phyloP scores from a whole-genome alignment of 1,140 invertebrate genomes.

The Subanguina moxae region DNA sequence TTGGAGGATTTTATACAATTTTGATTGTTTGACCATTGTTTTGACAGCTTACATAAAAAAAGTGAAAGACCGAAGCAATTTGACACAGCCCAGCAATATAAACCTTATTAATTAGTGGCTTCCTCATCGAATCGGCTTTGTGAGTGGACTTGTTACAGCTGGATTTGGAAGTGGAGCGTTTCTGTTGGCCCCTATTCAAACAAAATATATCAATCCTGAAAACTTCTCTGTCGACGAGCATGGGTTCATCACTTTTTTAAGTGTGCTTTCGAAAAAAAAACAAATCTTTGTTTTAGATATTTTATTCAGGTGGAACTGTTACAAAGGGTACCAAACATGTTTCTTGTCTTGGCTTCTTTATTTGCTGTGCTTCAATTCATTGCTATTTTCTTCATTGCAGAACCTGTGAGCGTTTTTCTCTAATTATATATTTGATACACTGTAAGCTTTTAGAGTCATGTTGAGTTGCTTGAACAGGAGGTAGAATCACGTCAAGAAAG shows the following conservation, averaged over 20 bases:
- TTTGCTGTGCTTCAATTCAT: constrained; percentile 44
- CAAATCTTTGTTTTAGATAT: constrained; percentile 35
- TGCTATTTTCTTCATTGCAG: constrained; percentile 39
- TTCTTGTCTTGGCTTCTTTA: constrained; percentile 35
- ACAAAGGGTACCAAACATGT: constrained; percentile 44
- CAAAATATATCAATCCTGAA: constrained; percentile 43
- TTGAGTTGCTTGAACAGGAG: not conserved
- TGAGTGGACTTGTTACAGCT: constrained; percentile 38
- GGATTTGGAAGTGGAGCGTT: constrained; percentile 45
- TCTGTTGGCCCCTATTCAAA: constrained; percentile 43
- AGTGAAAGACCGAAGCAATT: too few species aligned
- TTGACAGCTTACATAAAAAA: too few species aligned
- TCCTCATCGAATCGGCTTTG: constrained; percentile 33
- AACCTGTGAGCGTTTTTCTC: constrained; percentile 19
- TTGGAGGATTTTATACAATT: too few species aligned
- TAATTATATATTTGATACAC: too few species aligned
- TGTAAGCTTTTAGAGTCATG: too few species aligned
- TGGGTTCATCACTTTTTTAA: constrained; percentile 10
- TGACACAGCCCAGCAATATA: too few species aligned
- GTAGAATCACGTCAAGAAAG: not conserved
- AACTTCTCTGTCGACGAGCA: constrained; percentile 36
- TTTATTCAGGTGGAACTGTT: constrained; percentile 45
- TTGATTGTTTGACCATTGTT: too few species aligned
- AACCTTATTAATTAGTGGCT: constrained; percentile 35
- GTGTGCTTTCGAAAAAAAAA: constrained; percentile 8